Conservation (phyloP, 1,140 invertebrate genomes). For the Amphibalanus amphitrite region DNA sequence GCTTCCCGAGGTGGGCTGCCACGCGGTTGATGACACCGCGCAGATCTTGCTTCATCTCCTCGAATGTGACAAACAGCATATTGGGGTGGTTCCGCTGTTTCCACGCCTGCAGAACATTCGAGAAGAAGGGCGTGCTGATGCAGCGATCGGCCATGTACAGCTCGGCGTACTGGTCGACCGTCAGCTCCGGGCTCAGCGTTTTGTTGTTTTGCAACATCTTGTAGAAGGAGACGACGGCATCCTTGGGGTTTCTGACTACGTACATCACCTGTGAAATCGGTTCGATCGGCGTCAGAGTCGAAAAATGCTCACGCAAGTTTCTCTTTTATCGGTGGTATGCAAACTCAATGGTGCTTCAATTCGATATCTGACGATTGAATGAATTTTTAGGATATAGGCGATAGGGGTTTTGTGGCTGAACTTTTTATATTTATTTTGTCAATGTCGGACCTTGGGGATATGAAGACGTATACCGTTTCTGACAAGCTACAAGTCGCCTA, state of each 20-base stretch:
- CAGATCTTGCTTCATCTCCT: conserved; percentile 14
- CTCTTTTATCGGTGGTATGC: too few species aligned
- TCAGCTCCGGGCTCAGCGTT: neutral
- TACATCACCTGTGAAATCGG: conserved; percentile 9
- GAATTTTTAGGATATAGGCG: too few species aligned
- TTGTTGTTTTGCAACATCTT: neutral
- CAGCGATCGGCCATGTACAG: neutral
- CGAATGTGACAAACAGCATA: conserved; percentile 9
- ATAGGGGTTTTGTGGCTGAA: too few species aligned
- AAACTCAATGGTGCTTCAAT: too few species aligned
- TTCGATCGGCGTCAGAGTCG: neutral
- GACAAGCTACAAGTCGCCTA: too few species aligned
- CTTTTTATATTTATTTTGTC: too few species aligned
- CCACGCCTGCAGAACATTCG: conserved; percentile 10
- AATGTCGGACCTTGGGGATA: too few species aligned
- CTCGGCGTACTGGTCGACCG: neutral
- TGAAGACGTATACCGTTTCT: too few species aligned
- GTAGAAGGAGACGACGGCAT: too few species aligned
- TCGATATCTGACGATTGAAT: too few species aligned
- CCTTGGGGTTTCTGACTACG: conserved; percentile 6
- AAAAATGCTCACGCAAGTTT: too few species aligned
- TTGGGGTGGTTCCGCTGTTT: conserved; percentile 6
- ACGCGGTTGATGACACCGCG: conserved; percentile 18
- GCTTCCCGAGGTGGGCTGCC: conserved; percentile 23
- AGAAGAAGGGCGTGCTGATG: conserved; percentile 3